phyloP scores from a whole-genome alignment of 2,888 invertebrate species.

The Coleophora deauratella region DNA sequence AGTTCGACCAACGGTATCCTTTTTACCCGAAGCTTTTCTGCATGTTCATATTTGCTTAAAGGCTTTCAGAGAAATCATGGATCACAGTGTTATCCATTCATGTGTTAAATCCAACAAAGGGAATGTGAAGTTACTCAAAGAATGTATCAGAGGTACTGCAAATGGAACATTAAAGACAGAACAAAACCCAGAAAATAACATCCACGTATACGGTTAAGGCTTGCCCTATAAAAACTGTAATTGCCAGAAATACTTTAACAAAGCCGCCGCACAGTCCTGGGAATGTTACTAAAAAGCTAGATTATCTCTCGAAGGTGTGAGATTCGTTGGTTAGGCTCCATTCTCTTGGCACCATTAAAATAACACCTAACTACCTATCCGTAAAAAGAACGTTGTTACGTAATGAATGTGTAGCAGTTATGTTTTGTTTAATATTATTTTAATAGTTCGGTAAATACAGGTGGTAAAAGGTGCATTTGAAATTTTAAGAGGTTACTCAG shows the following conservation, averaged over 20 bases:
- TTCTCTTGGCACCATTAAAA: slow-evolving; percentile 30
- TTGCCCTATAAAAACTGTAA: slow-evolving; percentile 31
- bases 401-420: too few relatives aligned
- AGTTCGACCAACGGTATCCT: slow-evolving; percentile 43
- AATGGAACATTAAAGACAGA: slow-evolving; percentile 1
- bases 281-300: slow-evolving; percentile 37
- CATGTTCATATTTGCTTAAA: slow-evolving; percentile 53
- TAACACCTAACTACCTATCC: slow-evolving; percentile 19
- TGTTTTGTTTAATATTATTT: too few relatives aligned
- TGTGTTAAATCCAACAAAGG: slow-evolving; percentile 22
- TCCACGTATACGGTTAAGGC: slow-evolving; percentile 8
- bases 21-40: slow-evolving; percentile 45
- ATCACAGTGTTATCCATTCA: slow-evolving; percentile 29
- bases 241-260: slow-evolving; percentile 27
- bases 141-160: not conserved
- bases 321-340: slow-evolving; percentile 42
- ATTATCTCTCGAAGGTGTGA: slow-evolving; percentile 40
- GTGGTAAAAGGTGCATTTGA: too few relatives aligned
- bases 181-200: slow-evolving; percentile 2
- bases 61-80: slow-evolving; percentile 40
- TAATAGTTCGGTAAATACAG: too few relatives aligned
- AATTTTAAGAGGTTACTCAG: too few relatives aligned
- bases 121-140: not conserved
- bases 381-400: not conserved
- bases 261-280: slow-evolving; percentile 22